These are phyloP conservation scores for Anhinga anhinga DNA, from an alignment of 2,113 vertebrate species.

Conservation along the genomic window DNA sequence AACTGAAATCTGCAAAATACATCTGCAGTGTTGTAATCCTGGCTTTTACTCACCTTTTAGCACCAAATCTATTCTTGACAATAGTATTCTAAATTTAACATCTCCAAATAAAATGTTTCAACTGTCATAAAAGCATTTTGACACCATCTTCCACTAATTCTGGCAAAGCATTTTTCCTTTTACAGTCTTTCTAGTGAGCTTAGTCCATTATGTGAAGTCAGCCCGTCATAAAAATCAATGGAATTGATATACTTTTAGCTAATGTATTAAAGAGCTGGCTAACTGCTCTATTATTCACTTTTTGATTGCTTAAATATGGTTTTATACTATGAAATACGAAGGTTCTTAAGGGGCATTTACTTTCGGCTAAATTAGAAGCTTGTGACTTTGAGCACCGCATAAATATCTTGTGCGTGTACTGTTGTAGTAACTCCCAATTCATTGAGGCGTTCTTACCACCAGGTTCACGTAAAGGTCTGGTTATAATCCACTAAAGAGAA, in stretches of 20 bases:
- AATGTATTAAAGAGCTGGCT: conserved; percentile 55
- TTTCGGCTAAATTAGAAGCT: background rate
- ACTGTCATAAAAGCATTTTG: conserved; percentile 25
- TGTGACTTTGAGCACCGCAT: background rate
- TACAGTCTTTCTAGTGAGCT: background rate
- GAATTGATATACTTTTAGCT: conserved; percentile 55
- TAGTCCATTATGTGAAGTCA: conserved; percentile 52
- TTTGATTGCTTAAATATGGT: conserved; percentile 31
- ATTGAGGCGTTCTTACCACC: background rate
- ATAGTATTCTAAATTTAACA: conserved; percentile 1
- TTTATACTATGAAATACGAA: conserved; percentile 15
- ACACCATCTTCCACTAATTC: background rate
- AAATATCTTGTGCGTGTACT: background rate
- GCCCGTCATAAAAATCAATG: conserved; percentile 54
- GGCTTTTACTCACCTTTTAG: background rate
- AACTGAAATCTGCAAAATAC: background rate
- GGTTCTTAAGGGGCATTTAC: background rate
- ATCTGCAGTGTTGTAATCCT: background rate
- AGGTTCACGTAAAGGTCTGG: background rate
- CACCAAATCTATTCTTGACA: background rate
- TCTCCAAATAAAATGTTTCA: conserved; percentile 40
- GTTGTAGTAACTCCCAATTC: background rate
- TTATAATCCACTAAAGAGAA: background rate
- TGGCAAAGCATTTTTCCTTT: background rate
- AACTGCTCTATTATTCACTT: conserved; percentile 55